Percentiles rank a stretch among this genome's conserved stretches.
These are phyloP conservation scores for Cryptosula pallasiana DNA, from an alignment of 2,888 invertebrate species.

Conservation along the genomic window DNA sequence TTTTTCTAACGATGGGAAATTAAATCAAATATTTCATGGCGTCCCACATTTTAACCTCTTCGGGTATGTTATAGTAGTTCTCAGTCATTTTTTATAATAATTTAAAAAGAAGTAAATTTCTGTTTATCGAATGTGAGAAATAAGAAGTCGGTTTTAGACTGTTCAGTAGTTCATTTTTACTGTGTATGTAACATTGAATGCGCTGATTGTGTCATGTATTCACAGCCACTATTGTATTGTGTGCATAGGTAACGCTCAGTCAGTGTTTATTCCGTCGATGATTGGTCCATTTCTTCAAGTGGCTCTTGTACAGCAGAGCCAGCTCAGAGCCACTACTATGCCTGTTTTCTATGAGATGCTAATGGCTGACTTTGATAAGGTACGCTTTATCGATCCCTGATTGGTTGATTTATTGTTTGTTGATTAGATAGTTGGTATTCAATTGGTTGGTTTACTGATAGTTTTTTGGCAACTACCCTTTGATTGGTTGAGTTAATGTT, in stretches of 20 bases:
- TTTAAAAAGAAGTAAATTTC: no score
- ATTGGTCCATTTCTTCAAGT: conserved; percentile 90
- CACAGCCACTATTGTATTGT: not conserved
- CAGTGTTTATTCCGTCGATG: conserved; percentile 84
- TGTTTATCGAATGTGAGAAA: not conserved
- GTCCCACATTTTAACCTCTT: no score
- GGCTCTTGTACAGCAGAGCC: conserved; percentile 79
- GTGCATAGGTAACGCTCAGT: conserved; percentile 68
- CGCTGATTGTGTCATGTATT: no score
- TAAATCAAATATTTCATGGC: no score
- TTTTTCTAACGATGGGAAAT: no score
- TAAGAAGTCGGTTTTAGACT: no score
- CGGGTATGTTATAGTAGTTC: no score
- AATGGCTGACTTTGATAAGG: conserved; percentile 77
- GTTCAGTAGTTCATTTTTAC: no score
- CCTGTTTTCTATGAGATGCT: conserved; percentile 92
- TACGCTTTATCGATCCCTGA: conserved; percentile 31
- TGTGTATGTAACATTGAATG: no score
- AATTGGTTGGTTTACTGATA: not conserved
- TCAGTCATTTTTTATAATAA: no score
- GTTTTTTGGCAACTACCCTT: no score
- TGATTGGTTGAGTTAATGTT: no score
- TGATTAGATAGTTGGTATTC: conserved; percentile 8
- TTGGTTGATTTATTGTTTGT: conserved; percentile 22
- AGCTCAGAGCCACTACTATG: conserved; percentile 78